A percentile compares a stretch with the other conserved stretches of the same genome.
These are phyloP conservation scores for Hylaeus volcanicus DNA, from an alignment of 1,140 invertebrate genomes.

Conservation along the genomic window DNA sequence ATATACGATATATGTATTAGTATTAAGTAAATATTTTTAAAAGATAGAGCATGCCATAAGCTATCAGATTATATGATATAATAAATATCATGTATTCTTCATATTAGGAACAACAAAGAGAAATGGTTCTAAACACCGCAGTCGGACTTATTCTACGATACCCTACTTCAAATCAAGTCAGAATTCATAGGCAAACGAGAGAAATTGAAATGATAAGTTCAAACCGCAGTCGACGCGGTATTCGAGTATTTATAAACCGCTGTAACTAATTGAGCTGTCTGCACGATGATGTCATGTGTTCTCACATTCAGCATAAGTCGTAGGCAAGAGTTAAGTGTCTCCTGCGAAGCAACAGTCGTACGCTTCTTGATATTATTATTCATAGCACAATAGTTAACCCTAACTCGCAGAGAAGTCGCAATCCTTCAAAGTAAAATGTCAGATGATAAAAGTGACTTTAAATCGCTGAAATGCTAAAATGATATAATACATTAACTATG, in stretches of 20 bases:
- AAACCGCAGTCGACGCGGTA: not conserved
- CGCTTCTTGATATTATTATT: conserved; percentile 40
- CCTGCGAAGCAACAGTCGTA: conserved; percentile 16
- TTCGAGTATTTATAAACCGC: conserved; percentile 29
- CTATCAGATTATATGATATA: too few relatives aligned
- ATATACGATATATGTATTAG: too few relatives aligned
- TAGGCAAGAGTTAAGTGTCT: conserved; percentile 34
- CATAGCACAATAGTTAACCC: conserved; percentile 11
- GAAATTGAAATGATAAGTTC: not conserved
- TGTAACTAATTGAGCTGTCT: conserved; percentile 43
- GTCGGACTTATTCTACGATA: not conserved
- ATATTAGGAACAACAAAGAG: too few relatives aligned
- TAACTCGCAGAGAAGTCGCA: conserved; percentile 21
- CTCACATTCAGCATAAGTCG: conserved; percentile 43
- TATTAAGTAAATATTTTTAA: too few relatives aligned
- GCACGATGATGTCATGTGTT: conserved; percentile 36
- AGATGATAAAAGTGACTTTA: conserved; percentile 22
- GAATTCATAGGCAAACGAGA: not conserved
- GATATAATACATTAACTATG: not conserved
- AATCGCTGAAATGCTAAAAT: not conserved
- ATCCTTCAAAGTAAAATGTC: conserved; percentile 15
- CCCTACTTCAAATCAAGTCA: not conserved
- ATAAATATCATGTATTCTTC: too few relatives aligned
- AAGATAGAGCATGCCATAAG: too few relatives aligned
- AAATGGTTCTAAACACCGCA: too few relatives aligned